Evolutionary conservation across 1,140 invertebrate species (phyloP).

Genomic region (Phthorimaea operculella): DNA sequence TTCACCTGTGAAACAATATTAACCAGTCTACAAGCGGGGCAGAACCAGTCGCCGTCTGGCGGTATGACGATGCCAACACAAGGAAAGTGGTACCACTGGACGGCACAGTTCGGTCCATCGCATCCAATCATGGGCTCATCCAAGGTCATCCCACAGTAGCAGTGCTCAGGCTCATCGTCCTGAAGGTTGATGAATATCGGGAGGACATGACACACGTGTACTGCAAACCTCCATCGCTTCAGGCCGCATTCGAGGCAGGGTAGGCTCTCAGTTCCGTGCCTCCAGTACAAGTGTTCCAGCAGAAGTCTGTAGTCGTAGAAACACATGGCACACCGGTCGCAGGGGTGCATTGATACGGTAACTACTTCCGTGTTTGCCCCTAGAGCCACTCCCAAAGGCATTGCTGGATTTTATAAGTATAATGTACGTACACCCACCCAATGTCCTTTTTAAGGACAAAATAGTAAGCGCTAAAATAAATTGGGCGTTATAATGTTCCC

Average conservation of each 20-base stretch:
- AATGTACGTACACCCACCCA: no score
- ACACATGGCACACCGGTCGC: constrained; percentile 29
- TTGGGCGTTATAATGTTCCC: no score
- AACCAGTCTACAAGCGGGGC: constrained; percentile 21
- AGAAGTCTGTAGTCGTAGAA: constrained; percentile 34
- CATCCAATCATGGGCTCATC: constrained; percentile 36
- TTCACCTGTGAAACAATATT: no score
- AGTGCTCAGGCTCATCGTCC: constrained; percentile 21
- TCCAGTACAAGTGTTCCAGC: constrained; percentile 40
- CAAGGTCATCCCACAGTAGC: constrained; percentile 31
- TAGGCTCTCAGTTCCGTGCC: constrained; percentile 39
- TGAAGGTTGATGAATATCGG: constrained; percentile 15
- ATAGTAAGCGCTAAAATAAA: no score
- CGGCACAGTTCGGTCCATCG: constrained; percentile 25
- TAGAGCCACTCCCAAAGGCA: no score
- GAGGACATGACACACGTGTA: constrained; percentile 34
- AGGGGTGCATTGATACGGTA: constrained; percentile 15
- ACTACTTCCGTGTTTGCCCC: no score
- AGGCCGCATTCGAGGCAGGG: constrained; percentile 30
- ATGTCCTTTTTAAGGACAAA: no score
- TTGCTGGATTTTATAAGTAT: no score
- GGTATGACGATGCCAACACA: constrained; percentile 31
- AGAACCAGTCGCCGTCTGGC: constrained; percentile 34
- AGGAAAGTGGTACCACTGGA: constrained; percentile 39
- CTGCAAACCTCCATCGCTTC: constrained; percentile 30